phyloP scores from a whole-genome alignment of 2,113 vertebrate species.

The Macaca fascicularis region T2T-MFA8v1.1 NC_088380.1:12032501-12033000 shows the following conservation, averaged over 20 bases:
- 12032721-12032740: not conserved
- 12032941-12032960: too few relatives aligned
- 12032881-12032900: not conserved
- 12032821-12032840: not conserved
- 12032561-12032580: not conserved
- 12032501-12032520: not conserved
- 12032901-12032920: not conserved
- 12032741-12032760: not conserved
- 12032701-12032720: not conserved
- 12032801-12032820: not conserved
- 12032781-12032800: not conserved
- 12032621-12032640: not conserved
- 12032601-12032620: not conserved
- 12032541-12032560: not conserved
- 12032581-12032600: not conserved
- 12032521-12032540: not conserved
- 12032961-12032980: fast-evolving
- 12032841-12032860: too few relatives aligned
- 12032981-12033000: not conserved
- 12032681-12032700: not conserved
- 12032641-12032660: not conserved
- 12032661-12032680: not conserved
- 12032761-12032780: not conserved
- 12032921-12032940: not conserved
- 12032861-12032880: not conserved